Percentiles rank a stretch among this genome's conserved stretches.
Conservation (phyloP, 2,113 vertebrate species). For the Sebastes fasciatus region DNA sequence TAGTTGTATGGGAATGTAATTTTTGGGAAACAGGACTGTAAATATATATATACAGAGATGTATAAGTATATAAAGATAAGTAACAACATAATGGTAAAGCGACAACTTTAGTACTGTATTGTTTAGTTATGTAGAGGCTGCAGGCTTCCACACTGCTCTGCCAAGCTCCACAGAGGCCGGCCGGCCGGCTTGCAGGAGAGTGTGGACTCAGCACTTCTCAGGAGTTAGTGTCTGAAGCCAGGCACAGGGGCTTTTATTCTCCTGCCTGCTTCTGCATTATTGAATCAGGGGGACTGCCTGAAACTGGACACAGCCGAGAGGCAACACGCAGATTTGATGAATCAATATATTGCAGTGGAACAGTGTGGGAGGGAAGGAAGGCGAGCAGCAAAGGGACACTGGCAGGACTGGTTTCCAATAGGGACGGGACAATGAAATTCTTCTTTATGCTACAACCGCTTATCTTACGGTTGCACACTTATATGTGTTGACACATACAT, state of each 20-base stretch:
- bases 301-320: conserved; percentile 57
- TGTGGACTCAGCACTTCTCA: conserved; percentile 78
- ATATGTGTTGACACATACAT: conserved; percentile 25
- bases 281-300: conserved; percentile 57
- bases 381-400: conserved; percentile 15
- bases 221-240: conserved; percentile 58
- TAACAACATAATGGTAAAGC: background rate
- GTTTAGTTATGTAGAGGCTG: conserved; percentile 33
- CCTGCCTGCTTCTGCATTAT: conserved; percentile 69
- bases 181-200: conserved; percentile 36
- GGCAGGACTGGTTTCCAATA: conserved; percentile 39
- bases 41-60: no score
- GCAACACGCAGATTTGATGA: conserved; percentile 72
- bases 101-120: conserved; percentile 1
- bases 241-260: conserved; percentile 58
- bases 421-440: conserved; percentile 1
- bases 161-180: conserved; percentile 54
- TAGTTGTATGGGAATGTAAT: no score
- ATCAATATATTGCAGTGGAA: conserved; percentile 58
- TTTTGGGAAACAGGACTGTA: no score
- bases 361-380: conserved; percentile 22
- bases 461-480: conserved; percentile 20
- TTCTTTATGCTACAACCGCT: conserved; percentile 17
- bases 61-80: no score
- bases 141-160: conserved; percentile 36